A percentile compares a stretch with the other conserved stretches of the same genome.
Conservation (phyloP, 2,797 vertebrate genomes). For the Podarcis siculus region DNA sequence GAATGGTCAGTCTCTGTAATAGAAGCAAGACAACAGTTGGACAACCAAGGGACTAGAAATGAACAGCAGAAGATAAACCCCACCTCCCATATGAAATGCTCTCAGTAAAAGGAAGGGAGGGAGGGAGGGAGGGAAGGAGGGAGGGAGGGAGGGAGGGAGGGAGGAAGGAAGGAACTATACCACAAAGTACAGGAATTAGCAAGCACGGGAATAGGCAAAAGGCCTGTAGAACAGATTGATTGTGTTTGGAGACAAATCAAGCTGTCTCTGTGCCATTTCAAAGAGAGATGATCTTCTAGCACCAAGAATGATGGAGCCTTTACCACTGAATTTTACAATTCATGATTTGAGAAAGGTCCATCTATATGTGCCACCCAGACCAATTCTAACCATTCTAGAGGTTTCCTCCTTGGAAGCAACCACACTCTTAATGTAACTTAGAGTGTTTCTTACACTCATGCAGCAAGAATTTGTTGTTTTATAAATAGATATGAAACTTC, state of each 20-base stretch:
- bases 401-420: background rate
- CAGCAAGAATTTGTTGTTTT: no score
- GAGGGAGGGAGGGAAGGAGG: no score
- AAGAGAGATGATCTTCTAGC: background rate
- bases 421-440: background rate
- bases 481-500: background rate
- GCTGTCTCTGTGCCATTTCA: background rate
- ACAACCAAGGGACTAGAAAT: background rate
- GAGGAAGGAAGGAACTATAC: conserved; percentile 10
- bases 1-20: conserved; percentile 95
- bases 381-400: background rate
- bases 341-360: background rate
- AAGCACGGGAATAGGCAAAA: background rate
- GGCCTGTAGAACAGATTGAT: background rate
- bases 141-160: no score
- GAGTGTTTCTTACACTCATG: no score
- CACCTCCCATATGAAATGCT: background rate
- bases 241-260: background rate
- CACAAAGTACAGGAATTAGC: background rate
- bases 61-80: background rate
- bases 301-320: background rate
- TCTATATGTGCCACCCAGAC: background rate
- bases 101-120: no score
- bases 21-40: conserved; percentile 34
- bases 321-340: background rate